These are phyloP conservation scores for Coryphaenoides rupestris DNA, from an alignment of 2,113 vertebrate species.

Conservation along the genomic window DNA sequence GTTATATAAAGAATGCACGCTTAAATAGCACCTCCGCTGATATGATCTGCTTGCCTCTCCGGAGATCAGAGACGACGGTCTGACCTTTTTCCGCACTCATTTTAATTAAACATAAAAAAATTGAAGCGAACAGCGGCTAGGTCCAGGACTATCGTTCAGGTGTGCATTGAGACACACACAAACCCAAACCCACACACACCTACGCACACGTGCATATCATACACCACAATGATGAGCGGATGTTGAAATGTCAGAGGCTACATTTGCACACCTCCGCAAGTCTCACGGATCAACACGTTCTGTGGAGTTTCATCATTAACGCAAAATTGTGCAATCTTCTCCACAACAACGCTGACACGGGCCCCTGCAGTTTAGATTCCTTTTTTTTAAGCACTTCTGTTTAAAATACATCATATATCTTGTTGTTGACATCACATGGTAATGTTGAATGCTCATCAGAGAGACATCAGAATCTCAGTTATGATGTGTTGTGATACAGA, in stretches of 20 bases:
- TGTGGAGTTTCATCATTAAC: no score
- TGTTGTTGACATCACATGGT: no score
- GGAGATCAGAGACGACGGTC: conserved; percentile 46
- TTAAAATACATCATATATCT: no score
- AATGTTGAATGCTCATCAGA: no score
- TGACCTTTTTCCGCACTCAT: conserved; percentile 64
- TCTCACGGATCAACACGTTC: no score
- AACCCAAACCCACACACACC: conserved; percentile 18
- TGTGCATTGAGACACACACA: conserved; percentile 13
- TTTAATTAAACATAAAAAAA: conserved; percentile 60
- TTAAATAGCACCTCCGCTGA: not conserved
- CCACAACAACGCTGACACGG: no score
- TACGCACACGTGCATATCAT: conserved; percentile 12
- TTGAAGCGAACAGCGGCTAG: conserved; percentile 55
- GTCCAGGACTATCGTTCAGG: conserved; percentile 44
- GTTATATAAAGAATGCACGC: conserved; percentile 15
- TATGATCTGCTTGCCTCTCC: conserved; percentile 28
- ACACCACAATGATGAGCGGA: conserved; percentile 44
- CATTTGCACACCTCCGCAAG: conserved; percentile 52
- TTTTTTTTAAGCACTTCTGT: no score
- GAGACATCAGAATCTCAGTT: no score
- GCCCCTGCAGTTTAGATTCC: no score
- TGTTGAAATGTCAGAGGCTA: conserved; percentile 60
- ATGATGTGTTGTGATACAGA: no score
- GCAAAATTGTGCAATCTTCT: no score